Base-by-base conservation (phyloP, 1,140 invertebrate species). In the Streblospio benedicti region DNA sequence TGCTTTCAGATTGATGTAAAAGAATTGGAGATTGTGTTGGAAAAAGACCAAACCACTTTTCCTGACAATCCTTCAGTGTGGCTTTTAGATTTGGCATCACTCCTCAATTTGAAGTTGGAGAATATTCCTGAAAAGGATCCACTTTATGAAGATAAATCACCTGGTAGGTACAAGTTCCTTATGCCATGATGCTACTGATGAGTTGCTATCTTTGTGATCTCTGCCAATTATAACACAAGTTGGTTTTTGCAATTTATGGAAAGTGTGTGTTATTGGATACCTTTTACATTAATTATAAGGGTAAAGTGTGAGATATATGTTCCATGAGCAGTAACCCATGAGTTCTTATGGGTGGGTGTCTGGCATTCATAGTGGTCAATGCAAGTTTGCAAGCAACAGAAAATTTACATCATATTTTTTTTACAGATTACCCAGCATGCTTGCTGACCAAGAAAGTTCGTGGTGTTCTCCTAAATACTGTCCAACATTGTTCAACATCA, bases 21-120 rank as follows among this genome's bases (percentile, higher is more conserved):
- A 41, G 73, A 75, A 35, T 31, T 76, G 50, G 67, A 71, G 56
- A 63, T 63, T 33, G 62, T 71, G n/a, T 49, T 76, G 41, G 67
- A 64, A 1, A 66, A 71, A 59, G 71, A 68, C n/a, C 67, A 73
- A 54, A 61, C 65, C 18, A 69, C 61, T 30, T 78, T 76, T 63
- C 76, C 76, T 38, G 69, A 73, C 4, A 71, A 72, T 53, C 68
- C 70, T 27, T 67, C 72, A 27, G 64, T 79, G n/a, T 79, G 76
- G 76, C 60, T 79, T 6, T 77, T 78, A 64, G 77, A 79, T 54
- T 59, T 79, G 53, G 74, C 72, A n/a, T 74, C 73, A 18, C 71
- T 63, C 41, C 57, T 79, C 1, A 79, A 77, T 60, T 35, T 74
- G 9, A 73, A 76, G 54, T 41, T 79, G 25, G 75, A 76, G 47